Percentiles rank a stretch among this genome's conserved stretches.
Evolutionary conservation across 2,113 vertebrate genomes (phyloP).

Genomic region (Climacteris rufus): DNA sequence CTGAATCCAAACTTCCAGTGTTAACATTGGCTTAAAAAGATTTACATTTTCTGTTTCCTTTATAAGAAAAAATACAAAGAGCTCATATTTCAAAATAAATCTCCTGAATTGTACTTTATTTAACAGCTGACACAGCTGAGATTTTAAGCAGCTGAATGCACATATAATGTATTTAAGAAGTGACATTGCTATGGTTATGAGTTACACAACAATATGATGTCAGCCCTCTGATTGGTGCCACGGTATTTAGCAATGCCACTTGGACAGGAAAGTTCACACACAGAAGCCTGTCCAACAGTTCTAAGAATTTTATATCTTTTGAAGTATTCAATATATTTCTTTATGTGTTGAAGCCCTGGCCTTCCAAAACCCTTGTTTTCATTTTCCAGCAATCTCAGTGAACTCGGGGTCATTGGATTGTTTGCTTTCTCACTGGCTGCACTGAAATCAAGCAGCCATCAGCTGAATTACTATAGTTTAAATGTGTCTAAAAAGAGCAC

Average conservation of each 20-base stretch:
- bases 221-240: slow-evolving; percentile 59
- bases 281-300: slow-evolving; percentile 70
- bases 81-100: slow-evolving; percentile 51
- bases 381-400: slow-evolving; percentile 68
- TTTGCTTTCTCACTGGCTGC: slow-evolving; percentile 44
- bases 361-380: slow-evolving; percentile 53
- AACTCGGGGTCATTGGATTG: slow-evolving; percentile 53
- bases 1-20: slow-evolving; percentile 7
- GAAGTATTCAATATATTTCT: slow-evolving; percentile 69
- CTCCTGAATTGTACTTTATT: slow-evolving; percentile 18
- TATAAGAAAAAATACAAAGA: background rate
- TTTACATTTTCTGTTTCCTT: slow-evolving; percentile 35
- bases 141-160: slow-evolving; percentile 35
- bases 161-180: slow-evolving; percentile 35
- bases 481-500: background rate
- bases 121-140: slow-evolving; percentile 23
- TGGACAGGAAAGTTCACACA: slow-evolving; percentile 64
- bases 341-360: slow-evolving; percentile 33
- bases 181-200: slow-evolving; percentile 51
- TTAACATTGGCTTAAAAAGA: slow-evolving; percentile 29
- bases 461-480: background rate
- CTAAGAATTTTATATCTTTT: slow-evolving; percentile 76
- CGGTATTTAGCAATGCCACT: slow-evolving; percentile 72
- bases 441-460: background rate
- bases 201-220: slow-evolving; percentile 72